phyloP scores from a whole-genome alignment of 2,888 invertebrate genomes.

The Clusia tigrina region DNA sequence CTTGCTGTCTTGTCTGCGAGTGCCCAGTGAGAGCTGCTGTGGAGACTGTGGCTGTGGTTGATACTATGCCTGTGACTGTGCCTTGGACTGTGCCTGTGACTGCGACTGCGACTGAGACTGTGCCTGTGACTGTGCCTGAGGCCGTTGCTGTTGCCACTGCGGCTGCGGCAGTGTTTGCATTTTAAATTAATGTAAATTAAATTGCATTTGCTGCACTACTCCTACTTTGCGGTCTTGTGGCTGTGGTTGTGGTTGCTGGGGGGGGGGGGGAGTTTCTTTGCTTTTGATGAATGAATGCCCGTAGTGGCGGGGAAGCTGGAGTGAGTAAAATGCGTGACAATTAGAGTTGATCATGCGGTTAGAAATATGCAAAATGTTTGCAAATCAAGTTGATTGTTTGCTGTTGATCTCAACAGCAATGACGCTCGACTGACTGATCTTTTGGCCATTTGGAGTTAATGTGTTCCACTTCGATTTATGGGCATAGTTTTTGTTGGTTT shows the following conservation, averaged over 20 bases:
- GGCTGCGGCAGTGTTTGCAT: conserved; percentile 34
- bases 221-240: background rate
- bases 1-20: conserved; percentile 11
- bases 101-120: conserved; percentile 14
- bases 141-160: conserved; percentile 13
- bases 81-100: conserved; percentile 5
- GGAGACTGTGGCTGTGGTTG: too few relatives aligned
- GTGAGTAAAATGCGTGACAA: conserved; percentile 49
- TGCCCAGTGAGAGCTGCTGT: conserved; percentile 16
- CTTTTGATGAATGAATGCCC: conserved; percentile 1
- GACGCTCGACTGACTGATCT: too few relatives aligned
- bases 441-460: too few relatives aligned
- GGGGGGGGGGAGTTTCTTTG: background rate
- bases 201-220: conserved; percentile 55
- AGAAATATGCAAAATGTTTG: too few relatives aligned
- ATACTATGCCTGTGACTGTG: too few relatives aligned
- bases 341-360: conserved; percentile 51
- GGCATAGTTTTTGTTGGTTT: too few relatives aligned
- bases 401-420: too few relatives aligned
- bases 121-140: background rate
- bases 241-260: conserved; percentile 29
- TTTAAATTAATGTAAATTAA: conserved; percentile 62
- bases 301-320: background rate
- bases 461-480: too few relatives aligned
- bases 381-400: background rate